phyloP scores from a whole-genome alignment of 2,113 vertebrate genomes.

The Oreotragus oreotragus region DNA sequence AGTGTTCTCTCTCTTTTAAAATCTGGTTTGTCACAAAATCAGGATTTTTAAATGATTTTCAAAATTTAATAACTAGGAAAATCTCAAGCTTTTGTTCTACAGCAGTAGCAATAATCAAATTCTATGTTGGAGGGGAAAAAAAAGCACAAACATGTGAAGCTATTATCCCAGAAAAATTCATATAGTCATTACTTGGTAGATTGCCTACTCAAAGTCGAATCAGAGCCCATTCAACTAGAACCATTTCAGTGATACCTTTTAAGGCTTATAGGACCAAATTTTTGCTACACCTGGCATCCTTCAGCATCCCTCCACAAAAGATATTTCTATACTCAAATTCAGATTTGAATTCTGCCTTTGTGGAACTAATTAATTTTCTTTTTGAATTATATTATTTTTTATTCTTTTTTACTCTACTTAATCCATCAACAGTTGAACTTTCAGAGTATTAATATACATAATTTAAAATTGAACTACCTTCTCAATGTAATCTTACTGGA shows the following conservation, averaged over 20 bases:
- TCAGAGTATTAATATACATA: background rate
- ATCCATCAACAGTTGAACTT: background rate
- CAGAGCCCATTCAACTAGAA: conserved; percentile 74
- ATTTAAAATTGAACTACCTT: conserved; percentile 2
- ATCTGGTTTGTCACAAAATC: background rate
- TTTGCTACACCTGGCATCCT: conserved; percentile 71
- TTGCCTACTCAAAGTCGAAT: conserved; percentile 77
- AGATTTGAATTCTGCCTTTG: background rate
- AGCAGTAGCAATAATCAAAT: conserved; percentile 41
- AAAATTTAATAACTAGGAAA: background rate
- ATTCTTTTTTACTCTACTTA: conserved; percentile 15
- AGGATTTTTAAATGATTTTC: background rate
- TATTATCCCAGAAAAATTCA: conserved; percentile 71
- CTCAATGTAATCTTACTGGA: background rate
- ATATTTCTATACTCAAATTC: conserved; percentile 9
- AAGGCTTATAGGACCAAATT: conserved; percentile 64
- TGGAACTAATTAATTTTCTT: conserved; percentile 18
- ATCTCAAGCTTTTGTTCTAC: conserved; percentile 53
- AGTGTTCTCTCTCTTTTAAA: background rate
- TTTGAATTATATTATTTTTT: conserved; percentile 3
- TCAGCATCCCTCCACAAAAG: conserved; percentile 5
- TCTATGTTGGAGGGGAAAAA: background rate
- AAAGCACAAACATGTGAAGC: conserved; percentile 45
- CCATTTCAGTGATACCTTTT: conserved; percentile 62
- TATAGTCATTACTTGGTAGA: conserved; percentile 77